Base-by-base conservation (phyloP, 2,888 invertebrate species). In the Lithophane ornitopus region DNA sequence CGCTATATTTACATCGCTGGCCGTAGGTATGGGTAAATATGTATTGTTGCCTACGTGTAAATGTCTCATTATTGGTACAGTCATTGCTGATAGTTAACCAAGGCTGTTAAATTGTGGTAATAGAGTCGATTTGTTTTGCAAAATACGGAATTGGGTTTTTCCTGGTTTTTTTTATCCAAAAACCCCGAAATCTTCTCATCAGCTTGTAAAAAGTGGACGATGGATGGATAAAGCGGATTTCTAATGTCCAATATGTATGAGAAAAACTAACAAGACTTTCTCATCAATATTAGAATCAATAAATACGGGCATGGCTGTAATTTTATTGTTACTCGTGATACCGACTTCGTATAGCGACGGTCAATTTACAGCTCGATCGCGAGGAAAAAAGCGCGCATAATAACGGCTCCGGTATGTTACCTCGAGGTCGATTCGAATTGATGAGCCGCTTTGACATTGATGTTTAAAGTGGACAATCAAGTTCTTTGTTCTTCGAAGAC, bases 361-460 rank as follows among this genome's bases (percentile, higher is more conserved):
- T 46, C 59, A 67, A 67, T 49, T 68, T 61, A 69, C 76, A 26
- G 14, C 19, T 26, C 44, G 19, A 39, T 70, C 59, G 14, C 44
- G 52, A 22, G 61, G 44, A 70, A 75, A 82, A 76, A 85, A 69
- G 54, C 61, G 73, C 49, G 70, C 44, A 63, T 77, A 87, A 70
- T 68, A 73, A 66, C 78, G n/a, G 58, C 67, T 67, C 63, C 74
- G 75, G 76, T 84, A 74, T 73, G 58, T 67, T 77, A 76, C 84
- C 84, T 84, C 78, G 87, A 87, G 82, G 80, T 80, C 78, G 82
- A 75, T 56, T 61, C 75, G 39, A 80, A 82, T 80, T 78, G 82
- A 84, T 76, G 86, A 80, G 82, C 63, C 72, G 77, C 71, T 82
- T 82, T 87, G 87, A 88, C 87, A 88, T 86, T 88, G 88, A 87